Base-by-base conservation (phyloP, 1,140 invertebrate species). In the Nixonia krombeini region DNA sequence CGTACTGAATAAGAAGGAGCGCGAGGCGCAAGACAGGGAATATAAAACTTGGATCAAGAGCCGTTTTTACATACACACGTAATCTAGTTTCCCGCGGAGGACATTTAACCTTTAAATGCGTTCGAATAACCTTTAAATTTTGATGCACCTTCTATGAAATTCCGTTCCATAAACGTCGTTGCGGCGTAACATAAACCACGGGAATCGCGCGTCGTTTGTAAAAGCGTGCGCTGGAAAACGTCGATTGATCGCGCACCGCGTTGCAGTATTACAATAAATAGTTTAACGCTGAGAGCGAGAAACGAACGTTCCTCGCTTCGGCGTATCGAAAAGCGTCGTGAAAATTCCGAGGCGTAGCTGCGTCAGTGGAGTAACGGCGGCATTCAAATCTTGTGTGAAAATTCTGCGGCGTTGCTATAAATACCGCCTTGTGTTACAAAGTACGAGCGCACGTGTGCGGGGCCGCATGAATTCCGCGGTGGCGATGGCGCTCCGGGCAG, bases 351-450 rank as follows among this genome's bases (percentile, higher is more conserved):
- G 2, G 6, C 6, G 2, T 21, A 21, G 21, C n/a, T n/a, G n/a
- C n/a, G n/a, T n/a, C 2, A 21, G 6, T 21, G 6, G 53, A 52
- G 47, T 62, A 52, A 68, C 56, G 56, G 51, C 51, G 50, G 50
- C 42, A 61, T 61, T 68, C 52, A 68, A 62, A 68, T 68, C 46
- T 68, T 68, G 64, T 57, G 57, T 68, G 64, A 61, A 68, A 68
- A 68, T 62, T 56, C 52, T 57, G 56, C 58, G 57, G 38, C 57
- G 47, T 35, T 21, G 53, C 53, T 68, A 68, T 62, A 68, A 68
- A 68, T 68, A 68, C 17, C 35, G 41, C 56, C 29, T 37, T 12
- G 31, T 16, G 26, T 25, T 12, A 38, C 12, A 21, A 21, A 21
- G 6, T 21, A 21, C 28, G 15, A n/a, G 18, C 25, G 5, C 15